Conservation (phyloP, 2,888 invertebrate genomes). For the Drosophila rubida region DNA sequence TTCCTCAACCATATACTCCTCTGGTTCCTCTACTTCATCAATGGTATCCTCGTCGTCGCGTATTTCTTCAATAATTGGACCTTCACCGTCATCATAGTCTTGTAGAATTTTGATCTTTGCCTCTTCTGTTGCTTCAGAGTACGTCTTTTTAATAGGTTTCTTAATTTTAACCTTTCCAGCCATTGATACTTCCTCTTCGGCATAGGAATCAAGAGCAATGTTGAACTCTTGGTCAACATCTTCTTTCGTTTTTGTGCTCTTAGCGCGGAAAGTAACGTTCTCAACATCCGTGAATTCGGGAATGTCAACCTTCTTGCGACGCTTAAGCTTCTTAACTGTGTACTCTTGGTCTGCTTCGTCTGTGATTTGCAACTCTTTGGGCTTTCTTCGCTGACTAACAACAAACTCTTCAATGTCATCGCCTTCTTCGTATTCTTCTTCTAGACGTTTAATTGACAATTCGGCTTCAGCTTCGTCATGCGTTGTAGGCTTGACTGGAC, state of each 20-base stretch:
- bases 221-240: slow-evolving; percentile 96
- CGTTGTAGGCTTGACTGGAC: slow-evolving; percentile 74
- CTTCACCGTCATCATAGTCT: slow-evolving; percentile 87
- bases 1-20: slow-evolving; percentile 87
- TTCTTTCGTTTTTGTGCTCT: slow-evolving; percentile 91
- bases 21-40: slow-evolving; percentile 86
- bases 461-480: slow-evolving; percentile 84
- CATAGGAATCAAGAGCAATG: slow-evolving; percentile 93
- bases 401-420: slow-evolving; percentile 86
- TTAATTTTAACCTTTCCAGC: slow-evolving; percentile 92
- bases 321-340: slow-evolving; percentile 90
- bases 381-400: slow-evolving; percentile 85
- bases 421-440: slow-evolving; percentile 83
- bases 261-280: slow-evolving; percentile 92
- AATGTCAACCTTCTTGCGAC: slow-evolving; percentile 88
- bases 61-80: slow-evolving; percentile 87
- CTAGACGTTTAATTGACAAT: slow-evolving; percentile 81
- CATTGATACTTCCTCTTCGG: slow-evolving; percentile 95
- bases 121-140: slow-evolving; percentile 91
- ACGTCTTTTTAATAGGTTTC: slow-evolving; percentile 90
- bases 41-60: slow-evolving; percentile 87
- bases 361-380: slow-evolving; percentile 85
- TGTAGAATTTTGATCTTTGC: slow-evolving; percentile 89
- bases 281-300: slow-evolving; percentile 91
- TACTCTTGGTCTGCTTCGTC: slow-evolving; percentile 89